Evolutionary conservation across 2,888 invertebrate species (phyloP), one percentile per base, ranked within the genome.

Genomic region (Protophormia terraenovae): DNA sequence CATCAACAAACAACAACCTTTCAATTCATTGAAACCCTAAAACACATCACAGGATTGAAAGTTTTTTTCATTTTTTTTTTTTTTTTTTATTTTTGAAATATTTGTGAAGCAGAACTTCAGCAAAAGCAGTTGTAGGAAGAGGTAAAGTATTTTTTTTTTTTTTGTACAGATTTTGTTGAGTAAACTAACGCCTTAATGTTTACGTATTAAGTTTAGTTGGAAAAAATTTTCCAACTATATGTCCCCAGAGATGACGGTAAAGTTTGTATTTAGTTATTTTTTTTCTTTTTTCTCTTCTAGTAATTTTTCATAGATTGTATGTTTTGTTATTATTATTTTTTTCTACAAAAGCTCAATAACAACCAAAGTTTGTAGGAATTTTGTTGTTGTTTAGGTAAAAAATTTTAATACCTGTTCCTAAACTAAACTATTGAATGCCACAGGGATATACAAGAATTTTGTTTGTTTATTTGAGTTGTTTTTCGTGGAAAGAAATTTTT

Each of bases 1-100:
- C 64, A 64, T 77, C 82, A 77, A 71, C 64, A 55, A 64, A 72
- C 82, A 77, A 71, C 64, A 55, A 82, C 69, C 76, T 76, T 82
- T 82, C 45, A 71, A 69, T 69, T 22, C 62, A 67, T 64, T 45
- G 55, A 69, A 76, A 62, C 58, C 12, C 32, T 50, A 32, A 67
- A 38, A 27, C 19, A 24, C 66, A 71, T 64, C 53, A 66, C 29
- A 67, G 16, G 4, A 29, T 45, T 50, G 41, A n/a, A 7, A 27
- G 10, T 58, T 27, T 55, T 27, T 55, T 29, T 53, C 27, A 1
- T 12, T 35, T 62, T 62, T 16, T 32, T 32, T 32, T 35, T 64
- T 35, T 35, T 60, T 60, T 35, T 41, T 24, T 41, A 1, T 50
- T 32, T 53, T 58, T 29, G 41, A 5, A 58, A 58, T 60, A 19